Base-by-base conservation (phyloP, 2,113 vertebrate genomes). In the Tragelaphus buxtoni region DNA sequence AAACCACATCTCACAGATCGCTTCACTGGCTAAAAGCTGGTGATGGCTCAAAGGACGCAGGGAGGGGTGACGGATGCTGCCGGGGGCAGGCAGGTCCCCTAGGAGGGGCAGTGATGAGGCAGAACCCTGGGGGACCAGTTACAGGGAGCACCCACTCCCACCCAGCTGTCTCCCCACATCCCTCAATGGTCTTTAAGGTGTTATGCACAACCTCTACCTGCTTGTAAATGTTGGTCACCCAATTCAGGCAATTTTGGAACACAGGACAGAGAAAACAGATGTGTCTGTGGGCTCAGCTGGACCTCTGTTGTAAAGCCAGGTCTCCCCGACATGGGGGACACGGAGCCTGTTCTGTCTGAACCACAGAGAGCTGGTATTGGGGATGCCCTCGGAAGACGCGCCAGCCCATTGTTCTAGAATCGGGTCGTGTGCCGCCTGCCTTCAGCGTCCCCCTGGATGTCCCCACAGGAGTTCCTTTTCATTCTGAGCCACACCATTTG, bases 371-470 rank as follows among this genome's bases (percentile, higher is more conserved):
- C n/a, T 49, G 2, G 0, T 24, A 26, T 9, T 30, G 53, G 0
- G n/a, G 39, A 4, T 88, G 69, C 72, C n/a, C 39, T 61, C 3
- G 0, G 35, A 60, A 63, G 90, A 91, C 65, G 17, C 60, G 2
- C 11, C 0, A 1, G 63, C 20, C 22, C 55, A 0, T 74, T 88
- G 39, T 80, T 95, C 55, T 9, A 56, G 77, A 88, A 95, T 13
- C 55, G 0, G 20, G 63, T 9, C 20, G 0, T 1, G 7, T 2
- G 45, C 45, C 0, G 20, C 28, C 0, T n/a, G 89, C n/a, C 14
- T 22, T 47, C 12, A 7, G 63, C 24, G 2, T 30, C 58, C 51
- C 24, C 56, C 30, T 5, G 20, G 51, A 55, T 5, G 51, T 35
- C 39, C 32, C 39, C 22, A 1, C 2, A 0, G 86, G 35, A 47